These are phyloP conservation scores for Andrena bucephala DNA, from an alignment of 2,888 invertebrate species.

Conservation along the genomic window DNA sequence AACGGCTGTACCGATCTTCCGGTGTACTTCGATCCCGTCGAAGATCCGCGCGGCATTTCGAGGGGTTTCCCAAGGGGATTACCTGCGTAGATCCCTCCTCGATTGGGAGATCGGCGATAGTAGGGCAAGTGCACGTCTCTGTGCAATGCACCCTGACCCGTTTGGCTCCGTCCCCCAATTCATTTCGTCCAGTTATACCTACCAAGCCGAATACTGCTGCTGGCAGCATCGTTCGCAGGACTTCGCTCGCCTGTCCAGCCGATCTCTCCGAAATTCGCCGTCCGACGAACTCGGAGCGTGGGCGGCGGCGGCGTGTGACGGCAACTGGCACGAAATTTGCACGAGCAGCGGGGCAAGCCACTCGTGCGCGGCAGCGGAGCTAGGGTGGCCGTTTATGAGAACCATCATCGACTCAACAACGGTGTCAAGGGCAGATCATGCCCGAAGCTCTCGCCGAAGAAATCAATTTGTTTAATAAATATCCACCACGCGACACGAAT, in stretches of 20 bases:
- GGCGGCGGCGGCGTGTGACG: not conserved
- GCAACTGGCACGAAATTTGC: conserved; percentile 34
- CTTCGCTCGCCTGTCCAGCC: not conserved
- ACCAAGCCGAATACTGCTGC: not conserved
- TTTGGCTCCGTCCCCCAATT: conserved; percentile 16
- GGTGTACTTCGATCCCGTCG: no score
- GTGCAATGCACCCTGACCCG: conserved; percentile 5
- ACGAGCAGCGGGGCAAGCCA: not conserved
- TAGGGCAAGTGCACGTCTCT: not conserved
- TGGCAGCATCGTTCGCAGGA: no score
- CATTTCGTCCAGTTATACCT: not conserved
- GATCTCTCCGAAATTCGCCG: not conserved
- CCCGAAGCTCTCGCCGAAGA: conserved; percentile 50
- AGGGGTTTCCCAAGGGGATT: no score
- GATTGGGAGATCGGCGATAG: no score
- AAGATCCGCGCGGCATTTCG: no score
- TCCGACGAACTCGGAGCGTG: not conserved
- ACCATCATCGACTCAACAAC: conserved; percentile 59
- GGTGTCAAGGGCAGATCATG: conserved; percentile 65
- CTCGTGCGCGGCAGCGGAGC: not conserved
- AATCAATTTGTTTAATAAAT: conserved; percentile 73
- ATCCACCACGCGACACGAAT: conserved; percentile 18
- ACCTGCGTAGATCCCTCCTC: no score
- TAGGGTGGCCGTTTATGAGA: conserved; percentile 33
- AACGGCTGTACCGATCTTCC: no score